Base-by-base conservation (phyloP, 1,140 invertebrate species). In the Microplitis mediator region DNA sequence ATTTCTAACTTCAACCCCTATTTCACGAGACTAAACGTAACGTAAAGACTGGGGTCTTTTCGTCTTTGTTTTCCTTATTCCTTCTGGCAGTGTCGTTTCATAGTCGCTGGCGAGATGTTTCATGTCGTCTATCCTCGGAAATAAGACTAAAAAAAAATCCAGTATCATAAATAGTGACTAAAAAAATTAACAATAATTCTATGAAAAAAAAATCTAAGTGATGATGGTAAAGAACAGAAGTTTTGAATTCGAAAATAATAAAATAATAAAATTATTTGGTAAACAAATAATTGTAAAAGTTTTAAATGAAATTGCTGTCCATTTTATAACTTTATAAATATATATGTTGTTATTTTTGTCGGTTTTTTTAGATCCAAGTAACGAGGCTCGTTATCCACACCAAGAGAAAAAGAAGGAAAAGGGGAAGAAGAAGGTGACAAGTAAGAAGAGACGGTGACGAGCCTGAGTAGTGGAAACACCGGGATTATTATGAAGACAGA, bases 31-130 rank as follows among this genome's bases (percentile, higher is more conserved):
- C 23, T 23, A 23, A 23, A 23, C 23, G 23, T 23, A 23, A 63
- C 13, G 9, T 14, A 14, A 31, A 60, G 77, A 79, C 79, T 79
- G 73, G 82, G 80, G 80, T 82, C 82, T 78, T 76, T 75, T 80
- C 78, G 84, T 84, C 85, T 87, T 87, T 86, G 85, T 86, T 86
- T 86, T 86, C 85, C 84, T 87, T 86, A 84, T 86, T 86, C 82
- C 75, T 16, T 52, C 39, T 63, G 66, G 64, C 85, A 86, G 86
- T 87, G 84, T 86, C 84, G 85, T 84, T 84, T 84, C 79, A 82
- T 77, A 84, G 81, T 79, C 77, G 79, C 67, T 78, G 76, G 83
- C 76, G 85, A 79, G 82, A 81, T 77, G 81, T 80, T 84, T n/a
- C n/a, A n/a, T n/a, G n/a, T n/a, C n/a, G n/a, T n/a, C n/a, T n/a